Base-by-base conservation (phyloP, 2,113 vertebrate species). In the Recurvirostra avosetta region DNA sequence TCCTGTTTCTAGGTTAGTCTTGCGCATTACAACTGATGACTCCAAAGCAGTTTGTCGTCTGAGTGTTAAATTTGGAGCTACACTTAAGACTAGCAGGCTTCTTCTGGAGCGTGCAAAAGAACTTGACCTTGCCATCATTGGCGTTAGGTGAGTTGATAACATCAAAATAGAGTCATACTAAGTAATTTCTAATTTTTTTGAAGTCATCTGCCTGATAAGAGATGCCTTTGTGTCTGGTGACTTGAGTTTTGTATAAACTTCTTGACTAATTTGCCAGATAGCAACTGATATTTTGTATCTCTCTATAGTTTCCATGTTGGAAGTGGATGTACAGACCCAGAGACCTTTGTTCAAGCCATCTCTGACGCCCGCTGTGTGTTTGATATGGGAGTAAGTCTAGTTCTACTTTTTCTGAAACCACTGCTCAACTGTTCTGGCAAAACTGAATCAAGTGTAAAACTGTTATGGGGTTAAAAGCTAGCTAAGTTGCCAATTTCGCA, bases 21-120 rank as follows among this genome's bases (percentile, higher is more conserved):
- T 99, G 94, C 99, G 99, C 49, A 99, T 99, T 43, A 99, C 99
- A 78, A 99, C 99, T 1, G 99, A 99, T 86, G 99, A 99, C 92
- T 99, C 99, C 11, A 99, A 99, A 97, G 99, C 99, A 5, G 96
- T 99, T 81, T 99, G 99, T 96, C 99, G 99, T 6, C 97, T 99
- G 73, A 99, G 99, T 87, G 99, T 99, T 45, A 99, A 99, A 97
- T 99, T 99, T 94, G 99, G 99, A 52, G 99, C 99, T 83, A 98
- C 98, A 0, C 98, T 99, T 23, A 99, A 99, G 98, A 98, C 98
- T 25, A 99, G 99, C 96, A 98, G 99, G 59, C 97, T 99, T 7
- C 98, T 99, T 78, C 96, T 99, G 94, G 99, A 99, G 94, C 97
- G 98, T 75, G 99, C 99, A 5, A 99, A 98, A 93, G 98, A 99